Evolutionary conservation across 92 coral and sea anemone species (phyloP), one percentile per base, ranked within the genome.

Genomic region (Heteractis magnifica): DNA sequence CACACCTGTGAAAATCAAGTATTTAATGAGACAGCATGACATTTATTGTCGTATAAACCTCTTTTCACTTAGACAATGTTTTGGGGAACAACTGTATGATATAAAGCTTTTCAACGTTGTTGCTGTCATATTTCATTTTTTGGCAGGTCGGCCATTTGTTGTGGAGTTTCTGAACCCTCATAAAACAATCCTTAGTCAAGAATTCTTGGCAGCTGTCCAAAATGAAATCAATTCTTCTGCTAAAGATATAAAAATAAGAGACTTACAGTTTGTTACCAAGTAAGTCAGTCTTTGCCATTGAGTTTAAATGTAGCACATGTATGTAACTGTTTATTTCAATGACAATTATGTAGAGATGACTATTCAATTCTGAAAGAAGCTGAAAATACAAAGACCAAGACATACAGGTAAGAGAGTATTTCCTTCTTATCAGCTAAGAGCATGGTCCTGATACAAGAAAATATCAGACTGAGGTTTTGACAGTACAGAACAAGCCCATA

Each of bases 91-190:
- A 26, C 26, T 26, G 26, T 26, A 26, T 26, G 26, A 26, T 68
- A 41, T 9, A 50, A 55, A 49, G 49, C 13, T 74, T n/a, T 23
- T 52, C 18, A 71, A 11, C 23, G 4, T 55, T 7, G n/a, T 52
- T 7, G 16, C 16, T 51, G 10, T 76, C 13, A 11, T 11, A 4
- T 62, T 76, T n/a, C 56, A 44, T 55, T 0, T 7, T n/a, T 59
- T 86, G 85, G 49, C 64, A 96, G 99, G 99, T 81, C 94, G 99
- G 58, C 99, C 99, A 65, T 96, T 96, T 84, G 87, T 96, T 52
- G 82, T 94, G 10, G 99, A 96, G 83, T 90, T 94, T 41, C 77
- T 96, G 13, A 96, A 96, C 79, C 98, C 99, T 48, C 91, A 90
- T 20, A 85, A 86, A 65, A 91, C 89, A 10, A 88, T 77, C 10